Base-by-base conservation (phyloP, 2,888 invertebrate genomes). In the Metellina segmentata region DNA sequence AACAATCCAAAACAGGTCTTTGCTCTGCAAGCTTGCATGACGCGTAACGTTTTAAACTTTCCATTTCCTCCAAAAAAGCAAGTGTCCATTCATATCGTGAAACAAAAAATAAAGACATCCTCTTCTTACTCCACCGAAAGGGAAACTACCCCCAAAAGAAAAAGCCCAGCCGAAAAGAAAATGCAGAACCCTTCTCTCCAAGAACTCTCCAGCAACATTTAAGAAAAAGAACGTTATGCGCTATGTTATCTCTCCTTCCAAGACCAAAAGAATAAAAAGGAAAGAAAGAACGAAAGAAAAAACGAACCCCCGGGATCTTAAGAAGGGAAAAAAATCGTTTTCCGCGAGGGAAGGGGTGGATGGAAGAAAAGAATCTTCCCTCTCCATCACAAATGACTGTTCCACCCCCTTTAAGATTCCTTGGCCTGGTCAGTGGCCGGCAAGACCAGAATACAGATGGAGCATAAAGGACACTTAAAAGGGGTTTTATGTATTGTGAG, bases 401-500 rank as follows among this genome's bases (percentile, higher is more conserved):
- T 72, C 51, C 34, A 34, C 34, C 52, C 52, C 51, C 20, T 70
- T 19, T 51, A 13, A 51, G 16, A n/a, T 49, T 69, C 53, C 70
- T 70, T 72, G 34, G 13, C 48, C 71, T 71, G 20, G 11, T 8
- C 19, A 51, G 72, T 72, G 53, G 78, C 6, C 51, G 78, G 11
- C 82, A 49, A 51, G 75, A 16, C n/a, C 77, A 69, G 89, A 89
- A 89, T 89, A 89, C 83, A 83, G 77, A 89, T 86, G 75, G 72
- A n/a, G 75, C 74, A 81, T 81, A 91, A 86, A 82, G 77, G 69
- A 81, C 53, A 34, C 86, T 91, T 91, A 91, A 91, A 91, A 86
- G 86, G 86, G 90, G 11, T 91, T 90, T 81, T 86, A 86, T 90
- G 85, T 85, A 90, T 90, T 85, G 85, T 78, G 89, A 70, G 19